Percentiles rank a stretch among this genome's conserved stretches.
Conservation (phyloP, 2,113 vertebrate species). For the Leptocoma aspasia region DNA sequence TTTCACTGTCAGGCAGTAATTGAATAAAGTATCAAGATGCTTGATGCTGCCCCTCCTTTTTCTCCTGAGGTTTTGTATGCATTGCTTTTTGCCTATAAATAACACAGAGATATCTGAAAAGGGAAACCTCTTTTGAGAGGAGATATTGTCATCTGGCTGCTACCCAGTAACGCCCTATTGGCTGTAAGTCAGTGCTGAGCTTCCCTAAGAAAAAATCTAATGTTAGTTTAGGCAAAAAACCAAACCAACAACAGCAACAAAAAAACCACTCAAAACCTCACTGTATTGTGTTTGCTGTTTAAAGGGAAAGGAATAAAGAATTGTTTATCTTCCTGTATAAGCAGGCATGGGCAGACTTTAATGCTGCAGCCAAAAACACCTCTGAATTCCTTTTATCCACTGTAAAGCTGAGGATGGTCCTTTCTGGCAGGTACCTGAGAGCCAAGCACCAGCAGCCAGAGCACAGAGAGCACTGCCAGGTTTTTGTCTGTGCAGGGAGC, state of each 20-base stretch:
- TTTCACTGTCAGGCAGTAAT: background rate
- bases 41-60: background rate
- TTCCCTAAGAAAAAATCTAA: background rate
- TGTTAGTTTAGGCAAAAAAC: background rate
- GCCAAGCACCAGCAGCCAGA: background rate
- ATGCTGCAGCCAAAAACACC: background rate
- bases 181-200: background rate
- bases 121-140: background rate
- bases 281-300: background rate
- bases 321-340: background rate
- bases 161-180: background rate
- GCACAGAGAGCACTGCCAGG: background rate
- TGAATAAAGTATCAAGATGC: background rate
- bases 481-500: background rate
- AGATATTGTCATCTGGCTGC: background rate
- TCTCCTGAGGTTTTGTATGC: background rate
- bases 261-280: background rate
- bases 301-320: background rate
- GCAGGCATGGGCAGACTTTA: background rate
- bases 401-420: background rate
- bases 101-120: conserved; percentile 7
- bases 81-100: conserved; percentile 27
- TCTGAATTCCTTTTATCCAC: background rate
- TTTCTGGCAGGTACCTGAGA: background rate
- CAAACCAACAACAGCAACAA: background rate